A percentile compares a stretch with the other conserved stretches of the same genome.
phyloP scores from a whole-genome alignment of 1,140 invertebrate species.

The Heliconius nattereri region DNA sequence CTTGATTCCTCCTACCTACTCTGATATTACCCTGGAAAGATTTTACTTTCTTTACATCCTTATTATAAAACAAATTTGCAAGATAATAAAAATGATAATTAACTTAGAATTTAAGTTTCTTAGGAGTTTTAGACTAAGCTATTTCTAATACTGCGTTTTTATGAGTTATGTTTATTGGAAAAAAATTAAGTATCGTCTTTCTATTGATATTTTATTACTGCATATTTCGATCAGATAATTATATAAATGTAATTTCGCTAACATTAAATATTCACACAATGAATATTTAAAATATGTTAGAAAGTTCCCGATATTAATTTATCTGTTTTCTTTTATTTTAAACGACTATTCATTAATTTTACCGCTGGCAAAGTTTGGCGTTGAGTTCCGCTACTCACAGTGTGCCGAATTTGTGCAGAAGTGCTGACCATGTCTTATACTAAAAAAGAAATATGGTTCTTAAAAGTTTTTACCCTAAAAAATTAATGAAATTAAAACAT shows the following conservation, averaged over 20 bases:
- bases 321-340: neutral
- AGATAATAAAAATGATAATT: neutral
- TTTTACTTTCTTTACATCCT: no score
- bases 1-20: no score
- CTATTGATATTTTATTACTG: constrained; percentile 11
- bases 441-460: no score
- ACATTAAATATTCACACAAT: neutral
- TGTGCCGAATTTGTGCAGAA: no score
- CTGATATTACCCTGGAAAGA: no score
- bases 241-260: constrained; percentile 1
- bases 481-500: neutral
- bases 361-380: no score
- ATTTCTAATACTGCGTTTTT: neutral
- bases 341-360: neutral
- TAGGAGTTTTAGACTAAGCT: neutral
- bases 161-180: constrained; percentile 7
- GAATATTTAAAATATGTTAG: neutral
- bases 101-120: neutral
- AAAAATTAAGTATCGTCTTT: constrained; percentile 1
- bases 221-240: neutral
- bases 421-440: no score
- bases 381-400: no score
- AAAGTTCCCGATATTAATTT: neutral
- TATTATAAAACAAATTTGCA: no score
- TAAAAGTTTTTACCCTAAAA: no score